A percentile compares a stretch with the other conserved stretches of the same genome.
These are phyloP conservation scores for Patiria miniata DNA, from an alignment of 35 echinoderm and acorn worm species.

Conservation along the genomic window DNA sequence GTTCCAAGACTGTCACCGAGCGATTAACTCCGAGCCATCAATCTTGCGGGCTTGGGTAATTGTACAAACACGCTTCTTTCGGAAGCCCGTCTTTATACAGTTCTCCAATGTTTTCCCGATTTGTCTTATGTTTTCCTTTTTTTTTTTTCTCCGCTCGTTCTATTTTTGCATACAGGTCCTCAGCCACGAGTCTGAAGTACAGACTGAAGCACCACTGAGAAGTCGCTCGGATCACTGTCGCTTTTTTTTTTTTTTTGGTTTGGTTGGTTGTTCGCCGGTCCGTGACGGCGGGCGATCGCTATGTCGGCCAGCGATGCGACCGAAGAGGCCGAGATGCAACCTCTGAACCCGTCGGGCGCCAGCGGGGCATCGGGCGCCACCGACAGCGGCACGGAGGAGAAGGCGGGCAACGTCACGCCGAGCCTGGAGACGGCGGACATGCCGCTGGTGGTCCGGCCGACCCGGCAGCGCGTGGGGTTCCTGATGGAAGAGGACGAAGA, in stretches of 20 bases:
- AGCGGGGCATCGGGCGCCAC: conserved; percentile 59
- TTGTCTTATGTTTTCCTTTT: not conserved
- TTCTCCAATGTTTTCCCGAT: not conserved
- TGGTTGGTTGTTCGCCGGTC: conserved; percentile 5
- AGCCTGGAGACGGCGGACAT: conserved; percentile 26
- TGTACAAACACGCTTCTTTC: conserved; percentile 6
- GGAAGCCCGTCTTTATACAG: not conserved
- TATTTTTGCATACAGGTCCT: conserved; percentile 1
- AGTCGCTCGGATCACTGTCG: conserved; percentile 13
- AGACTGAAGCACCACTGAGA: not conserved
- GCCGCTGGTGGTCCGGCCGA: conserved; percentile 30
- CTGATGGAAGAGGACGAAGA: conserved; percentile 70
- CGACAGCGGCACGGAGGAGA: conserved; percentile 30
- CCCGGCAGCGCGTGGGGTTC: conserved; percentile 79
- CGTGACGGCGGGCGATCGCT: conserved; percentile 3
- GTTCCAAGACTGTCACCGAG: not conserved
- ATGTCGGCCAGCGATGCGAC: conserved; percentile 85
- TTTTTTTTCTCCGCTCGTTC: not conserved
- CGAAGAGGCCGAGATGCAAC: conserved; percentile 93
- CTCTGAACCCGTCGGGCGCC: conserved; percentile 68
- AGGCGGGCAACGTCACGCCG: conserved; percentile 3
- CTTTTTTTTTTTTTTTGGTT: not conserved
- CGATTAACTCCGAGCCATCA: conserved; percentile 7
- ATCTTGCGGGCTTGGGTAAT: conserved; percentile 1
- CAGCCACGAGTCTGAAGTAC: conserved; percentile 13